Conservation (phyloP, 2,113 vertebrate species). For the Egretta garzetta region DNA sequence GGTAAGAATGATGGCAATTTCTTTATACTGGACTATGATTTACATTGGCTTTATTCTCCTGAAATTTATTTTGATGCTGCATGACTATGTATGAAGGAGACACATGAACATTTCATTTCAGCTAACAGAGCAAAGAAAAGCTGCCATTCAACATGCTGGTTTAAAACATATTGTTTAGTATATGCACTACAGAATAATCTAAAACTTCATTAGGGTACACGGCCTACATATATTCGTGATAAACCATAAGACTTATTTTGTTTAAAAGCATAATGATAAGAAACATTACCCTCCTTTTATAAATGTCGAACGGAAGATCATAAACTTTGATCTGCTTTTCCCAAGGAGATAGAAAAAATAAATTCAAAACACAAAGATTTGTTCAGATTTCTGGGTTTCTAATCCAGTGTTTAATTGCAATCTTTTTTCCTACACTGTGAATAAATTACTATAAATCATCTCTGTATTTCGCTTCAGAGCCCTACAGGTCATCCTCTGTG, state of each 20-base stretch:
- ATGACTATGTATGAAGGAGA: neutral
- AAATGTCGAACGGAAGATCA: neutral
- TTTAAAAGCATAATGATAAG: neutral
- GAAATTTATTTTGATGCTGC: neutral
- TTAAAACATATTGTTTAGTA: neutral
- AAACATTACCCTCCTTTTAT: neutral
- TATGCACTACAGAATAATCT: neutral
- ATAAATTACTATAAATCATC: neutral
- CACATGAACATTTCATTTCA: neutral
- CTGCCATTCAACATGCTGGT: neutral
- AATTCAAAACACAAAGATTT: neutral
- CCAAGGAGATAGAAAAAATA: neutral
- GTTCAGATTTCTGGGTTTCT: neutral
- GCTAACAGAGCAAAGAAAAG: neutral
- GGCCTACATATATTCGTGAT: neutral
- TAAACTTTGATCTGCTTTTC: neutral
- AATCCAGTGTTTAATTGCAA: neutral
- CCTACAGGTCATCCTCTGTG: neutral
- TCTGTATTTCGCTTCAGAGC: neutral
- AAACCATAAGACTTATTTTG: neutral
- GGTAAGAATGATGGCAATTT: neutral
- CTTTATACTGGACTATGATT: neutral
- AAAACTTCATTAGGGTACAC: neutral
- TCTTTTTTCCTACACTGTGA: neutral
- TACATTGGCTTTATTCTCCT: neutral